Evolutionary conservation across 2,113 vertebrate species (phyloP), one percentile per base, ranked within the genome.

Genomic region (Petroica traversi): DNA sequence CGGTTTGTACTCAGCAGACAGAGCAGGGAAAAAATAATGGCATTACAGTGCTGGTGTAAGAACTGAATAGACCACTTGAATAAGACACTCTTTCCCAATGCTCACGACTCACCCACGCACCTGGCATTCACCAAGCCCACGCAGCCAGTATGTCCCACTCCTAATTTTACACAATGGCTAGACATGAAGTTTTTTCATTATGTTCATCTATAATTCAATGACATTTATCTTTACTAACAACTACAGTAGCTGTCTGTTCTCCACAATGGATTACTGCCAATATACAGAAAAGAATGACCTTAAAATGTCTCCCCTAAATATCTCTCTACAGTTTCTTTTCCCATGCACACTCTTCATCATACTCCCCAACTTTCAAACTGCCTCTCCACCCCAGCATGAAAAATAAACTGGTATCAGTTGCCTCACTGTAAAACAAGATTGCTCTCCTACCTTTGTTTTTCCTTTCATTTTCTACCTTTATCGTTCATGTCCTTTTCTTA

Each of bases 171-270:
- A 96, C 92, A 96, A 96, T 93, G 63, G 89, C 89, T 87, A 96
- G 91, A 92, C 66, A 93, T 77, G 71, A 93, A 91, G 55, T 85
- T 94, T 96, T 96, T 92, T 93, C 84, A 93, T 94, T 95, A 94
- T 95, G 87, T 82, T 92, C 14, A 95, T 92, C 89, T 93, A 69
- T 93, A 96, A 96, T 94, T 93, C 89, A 80, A 83, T 95, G 92
- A 89, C 89, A 95, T 96, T 97, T 96, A 88, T 96, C 94, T 93
- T 94, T 95, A 92, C 92, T 89, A 96, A 95, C 89, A 89, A 85
- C 82, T 93, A 94, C 92, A 94, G 89, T 92, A 96, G 87, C 78
- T 96, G 92, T 82, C 92, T 97, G 81, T 96, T 96, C 81, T 94
- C 91, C 71, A 79, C 73, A 85, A 82, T 92, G 94, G 93, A 94